Conservation (phyloP, 2,797 vertebrate genomes). For the Brachyrhaphis roseni region DNA sequence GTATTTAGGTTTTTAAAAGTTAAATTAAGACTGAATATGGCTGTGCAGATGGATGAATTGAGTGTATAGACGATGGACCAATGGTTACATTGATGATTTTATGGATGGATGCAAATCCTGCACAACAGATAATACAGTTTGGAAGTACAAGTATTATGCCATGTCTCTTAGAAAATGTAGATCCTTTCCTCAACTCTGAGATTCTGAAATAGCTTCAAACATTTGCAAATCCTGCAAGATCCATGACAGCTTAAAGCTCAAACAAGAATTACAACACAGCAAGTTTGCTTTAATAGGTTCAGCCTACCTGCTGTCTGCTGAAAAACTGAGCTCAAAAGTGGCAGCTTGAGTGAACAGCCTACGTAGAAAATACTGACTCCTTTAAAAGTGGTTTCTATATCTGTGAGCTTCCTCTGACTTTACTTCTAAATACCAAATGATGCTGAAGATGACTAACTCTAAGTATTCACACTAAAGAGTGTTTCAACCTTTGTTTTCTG, state of each 20-base stretch:
- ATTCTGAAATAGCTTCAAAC: neutral
- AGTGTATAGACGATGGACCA: neutral
- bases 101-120: neutral
- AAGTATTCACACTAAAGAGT: neutral
- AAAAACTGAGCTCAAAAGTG: neutral
- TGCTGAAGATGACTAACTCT: neutral
- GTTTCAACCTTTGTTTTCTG: neutral
- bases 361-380: neutral
- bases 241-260: neutral
- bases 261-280: neutral
- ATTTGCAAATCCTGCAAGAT: neutral
- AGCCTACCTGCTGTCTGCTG: neutral
- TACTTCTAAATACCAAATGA: no score
- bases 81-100: neutral
- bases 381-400: neutral
- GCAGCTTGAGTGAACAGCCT: neutral
- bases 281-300: neutral
- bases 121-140: neutral
- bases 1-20: neutral
- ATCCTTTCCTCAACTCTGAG: neutral
- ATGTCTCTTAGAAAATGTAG: neutral
- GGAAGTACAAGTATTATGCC: neutral
- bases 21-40: neutral
- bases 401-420: neutral
- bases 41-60: neutral